Evolutionary conservation across 2,113 vertebrate genomes (phyloP), one percentile per base, ranked within the genome.

Genomic region (Oxyura jamaicensis): DNA sequence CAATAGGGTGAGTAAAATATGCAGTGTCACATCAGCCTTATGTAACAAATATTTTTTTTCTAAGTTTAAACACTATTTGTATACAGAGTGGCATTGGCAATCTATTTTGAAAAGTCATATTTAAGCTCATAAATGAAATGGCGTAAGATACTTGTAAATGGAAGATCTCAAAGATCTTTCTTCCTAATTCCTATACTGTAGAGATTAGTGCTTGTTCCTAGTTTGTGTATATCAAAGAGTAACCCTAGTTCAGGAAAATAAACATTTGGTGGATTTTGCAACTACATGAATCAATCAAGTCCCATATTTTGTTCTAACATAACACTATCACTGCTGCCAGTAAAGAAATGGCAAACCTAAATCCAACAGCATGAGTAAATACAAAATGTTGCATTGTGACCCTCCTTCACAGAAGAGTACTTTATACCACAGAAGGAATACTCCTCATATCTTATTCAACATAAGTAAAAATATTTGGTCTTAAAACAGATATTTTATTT

Each of bases 391-490:
- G 31, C 60, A 59, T 69, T 82, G 15, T 93, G 81, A 76, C 63
- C 69, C 25, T 46, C 85, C 42, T 74, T 84, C 80, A 82, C 31
- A 59, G 35, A 26, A 44, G 19, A 89, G 7, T 71, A 44, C 67
- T 92, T 72, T 58, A 52, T 56, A 59, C 52, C 41, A 69, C 88
- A 92, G 53, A 88, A 81, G 48, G 65, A 94, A 69, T 91, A 68
- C 60, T 91, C 39, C 15, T 88, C 42, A 2, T 72, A 60, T 69
- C 63, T 67, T 93, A 55, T 76, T 92, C 67, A 92, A 29, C 77
- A 67, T 53, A 55, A 90, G 41, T 91, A 93, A 96, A 80, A 35
- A 66, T 67, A 86, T 95, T 84, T 95, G 74, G n/a, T 90, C 42
- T 90, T 90, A 63, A 91, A 95, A 29, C 52, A 94, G 68, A 93